phyloP scores from a whole-genome alignment of 2,888 invertebrate genomes.

The Pomacea canaliculata region DNA sequence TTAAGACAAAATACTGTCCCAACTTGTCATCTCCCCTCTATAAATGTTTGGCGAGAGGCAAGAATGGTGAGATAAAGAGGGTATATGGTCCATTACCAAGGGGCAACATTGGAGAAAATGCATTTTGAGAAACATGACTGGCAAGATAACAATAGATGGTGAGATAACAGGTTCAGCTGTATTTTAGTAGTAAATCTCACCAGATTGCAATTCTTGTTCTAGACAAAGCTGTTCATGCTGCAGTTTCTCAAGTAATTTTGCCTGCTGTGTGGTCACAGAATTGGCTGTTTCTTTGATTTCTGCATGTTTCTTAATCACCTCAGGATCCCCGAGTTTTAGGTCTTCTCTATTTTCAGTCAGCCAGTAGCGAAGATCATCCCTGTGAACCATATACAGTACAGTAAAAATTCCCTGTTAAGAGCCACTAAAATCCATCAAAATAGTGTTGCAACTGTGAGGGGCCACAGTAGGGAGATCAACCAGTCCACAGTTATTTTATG shows the following conservation, averaged over 20 bases:
- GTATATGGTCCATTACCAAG: no score
- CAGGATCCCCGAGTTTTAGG: slow-evolving; percentile 51
- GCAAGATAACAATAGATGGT: no score
- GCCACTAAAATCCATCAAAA: no score
- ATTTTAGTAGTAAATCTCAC: slow-evolving; percentile 32
- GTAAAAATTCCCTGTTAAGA: no score
- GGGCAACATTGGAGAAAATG: no score
- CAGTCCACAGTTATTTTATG: background rate
- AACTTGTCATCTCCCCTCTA: no score
- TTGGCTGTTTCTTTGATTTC: slow-evolving; percentile 54
- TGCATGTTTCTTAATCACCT: slow-evolving; percentile 49
- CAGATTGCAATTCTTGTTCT: slow-evolving; percentile 58
- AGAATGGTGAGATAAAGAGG: no score
- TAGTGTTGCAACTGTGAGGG: background rate
- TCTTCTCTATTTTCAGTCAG: slow-evolving; percentile 58
- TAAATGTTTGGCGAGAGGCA: no score
- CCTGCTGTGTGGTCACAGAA: slow-evolving; percentile 60
- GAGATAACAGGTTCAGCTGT: no score
- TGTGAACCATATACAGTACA: slow-evolving; percentile 27
- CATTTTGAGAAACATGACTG: no score
- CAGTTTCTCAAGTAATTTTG: slow-evolving; percentile 53
- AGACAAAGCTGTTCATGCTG: slow-evolving; percentile 56
- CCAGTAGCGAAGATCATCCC: slow-evolving; percentile 66
- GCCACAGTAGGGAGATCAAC: background rate
- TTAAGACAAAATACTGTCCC: no score